Evolutionary conservation across 2,888 invertebrate species (phyloP), one percentile per base, ranked within the genome.

Genomic region (Smittia aterrima): DNA sequence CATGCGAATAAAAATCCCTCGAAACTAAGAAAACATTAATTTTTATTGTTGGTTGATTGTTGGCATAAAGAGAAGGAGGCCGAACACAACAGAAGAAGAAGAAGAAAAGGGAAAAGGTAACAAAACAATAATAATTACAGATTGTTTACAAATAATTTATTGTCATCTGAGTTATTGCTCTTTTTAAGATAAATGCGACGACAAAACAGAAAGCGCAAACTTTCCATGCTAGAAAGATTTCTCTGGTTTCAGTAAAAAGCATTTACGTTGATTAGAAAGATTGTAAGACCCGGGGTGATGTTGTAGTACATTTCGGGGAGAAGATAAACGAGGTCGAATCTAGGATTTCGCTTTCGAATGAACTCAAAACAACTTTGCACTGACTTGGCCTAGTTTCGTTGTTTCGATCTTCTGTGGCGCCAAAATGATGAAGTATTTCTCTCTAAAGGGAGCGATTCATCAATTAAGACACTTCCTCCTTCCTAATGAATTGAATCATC

Each of bases 121-220:
- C 18, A 67, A 67, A 18, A 67, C 47, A 70, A 41, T 53, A 47
- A 68, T 68, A 70, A 70, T 70, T 70, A 70, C 70, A 27, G 70
- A 53, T 70, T 70, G 70, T 70, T 70, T 70, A 70, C 70, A 70
- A 70, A 70, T 70, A 70, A 70, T 70, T 70, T 70, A 70, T 70
- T 54, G 70, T 27, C 20, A 6, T 38, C 9, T 70, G 32, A 70
- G 25, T 70, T 70, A 70, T 70, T 70, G 70, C 54, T 41, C 6
- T 27, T 4, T 22, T 27, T n/a, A 16, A 66, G 11, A 16, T 66
- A 27, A 25, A 66, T 27, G 64, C 13, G 27, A 66, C 13, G 27
- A 58, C 16, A 58, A 58, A 20, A 20, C 58, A 20, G 9, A 20
- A 58, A 20, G 18, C 16, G 9, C n/a, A 47, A 47, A 6, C n/a